phyloP scores from a whole-genome alignment of 1,140 invertebrate genomes.

The Harlomillsia oculata region DNA sequence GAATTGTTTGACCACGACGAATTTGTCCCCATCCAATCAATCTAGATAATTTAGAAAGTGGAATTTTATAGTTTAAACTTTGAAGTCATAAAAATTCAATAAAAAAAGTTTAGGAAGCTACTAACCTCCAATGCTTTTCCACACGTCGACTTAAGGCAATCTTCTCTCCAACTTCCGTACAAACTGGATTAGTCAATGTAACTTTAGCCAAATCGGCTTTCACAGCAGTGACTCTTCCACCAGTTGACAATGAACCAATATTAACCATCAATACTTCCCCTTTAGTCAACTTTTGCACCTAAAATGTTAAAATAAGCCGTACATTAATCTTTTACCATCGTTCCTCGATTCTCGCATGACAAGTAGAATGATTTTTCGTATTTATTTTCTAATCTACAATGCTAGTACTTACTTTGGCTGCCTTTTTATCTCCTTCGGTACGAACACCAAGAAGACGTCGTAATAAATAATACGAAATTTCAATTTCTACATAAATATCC shows the following conservation, averaged over 20 bases:
- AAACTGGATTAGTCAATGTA: constrained; percentile 91
- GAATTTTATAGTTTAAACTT: constrained; percentile 17
- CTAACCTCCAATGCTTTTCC: constrained; percentile 96
- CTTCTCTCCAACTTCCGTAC: constrained; percentile 97
- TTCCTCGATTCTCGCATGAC: too few species aligned
- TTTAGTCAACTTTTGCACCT: constrained; percentile 78
- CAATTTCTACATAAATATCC: constrained; percentile 94
- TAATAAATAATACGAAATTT: constrained; percentile 95
- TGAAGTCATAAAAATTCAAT: constrained; percentile 1
- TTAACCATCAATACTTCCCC: constrained; percentile 92
- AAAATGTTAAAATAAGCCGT: neutral
- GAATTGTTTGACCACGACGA: constrained; percentile 78
- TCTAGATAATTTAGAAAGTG: constrained; percentile 48
- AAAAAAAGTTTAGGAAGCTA: neutral
- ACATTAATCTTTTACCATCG: too few species aligned
- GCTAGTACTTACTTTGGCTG: constrained; percentile 65
- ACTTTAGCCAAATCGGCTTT: constrained; percentile 98
- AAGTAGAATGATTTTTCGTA: too few species aligned
- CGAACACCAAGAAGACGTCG: constrained; percentile 91
- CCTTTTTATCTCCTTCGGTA: constrained; percentile 98
- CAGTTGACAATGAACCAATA: constrained; percentile 97
- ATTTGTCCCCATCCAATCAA: constrained; percentile 97
- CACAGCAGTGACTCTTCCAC: constrained; percentile 89
- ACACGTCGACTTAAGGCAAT: constrained; percentile 95
- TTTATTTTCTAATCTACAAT: too few species aligned